Conservation (phyloP, 2,888 invertebrate species). For the Ophraella communa region DNA sequence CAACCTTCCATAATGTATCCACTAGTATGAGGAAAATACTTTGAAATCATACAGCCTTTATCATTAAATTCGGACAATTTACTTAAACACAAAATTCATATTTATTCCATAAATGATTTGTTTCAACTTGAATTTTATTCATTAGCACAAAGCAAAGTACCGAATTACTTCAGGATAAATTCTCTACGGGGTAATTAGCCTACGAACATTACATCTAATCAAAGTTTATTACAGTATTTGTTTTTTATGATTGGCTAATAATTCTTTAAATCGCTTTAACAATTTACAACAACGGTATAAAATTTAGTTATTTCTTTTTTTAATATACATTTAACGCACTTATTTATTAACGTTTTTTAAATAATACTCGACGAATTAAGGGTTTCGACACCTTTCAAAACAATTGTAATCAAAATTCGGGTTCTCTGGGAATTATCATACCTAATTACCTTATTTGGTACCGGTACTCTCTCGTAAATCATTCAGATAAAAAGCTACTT, state of each 20-base stretch:
- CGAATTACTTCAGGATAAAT: not conserved
- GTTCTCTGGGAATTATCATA: no score
- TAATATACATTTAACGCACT: not conserved
- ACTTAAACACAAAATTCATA: no score
- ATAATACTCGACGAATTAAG: no score
- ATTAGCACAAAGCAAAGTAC: not conserved
- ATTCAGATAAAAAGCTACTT: no score
- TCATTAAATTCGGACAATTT: no score
- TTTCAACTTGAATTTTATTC: not conserved
- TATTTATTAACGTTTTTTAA: not conserved
- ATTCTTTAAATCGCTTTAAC: not conserved
- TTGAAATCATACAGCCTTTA: no score
- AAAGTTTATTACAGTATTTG: not conserved
- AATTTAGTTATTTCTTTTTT: slow-evolving; percentile 1
- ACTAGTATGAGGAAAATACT: no score
- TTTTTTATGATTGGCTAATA: not conserved
- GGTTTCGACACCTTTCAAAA: no score
- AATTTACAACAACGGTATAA: slow-evolving; percentile 4
- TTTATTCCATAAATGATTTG: not conserved
- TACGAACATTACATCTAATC: slow-evolving; percentile 1
- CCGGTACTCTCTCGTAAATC: no score
- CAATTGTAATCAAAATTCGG: no score
- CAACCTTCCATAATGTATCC: not conserved
- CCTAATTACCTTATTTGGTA: no score
- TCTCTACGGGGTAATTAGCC: not conserved